These are phyloP conservation scores for Nautilus pompilius DNA, from an alignment of 1,140 invertebrate genomes.

Conservation along the genomic window DNA sequence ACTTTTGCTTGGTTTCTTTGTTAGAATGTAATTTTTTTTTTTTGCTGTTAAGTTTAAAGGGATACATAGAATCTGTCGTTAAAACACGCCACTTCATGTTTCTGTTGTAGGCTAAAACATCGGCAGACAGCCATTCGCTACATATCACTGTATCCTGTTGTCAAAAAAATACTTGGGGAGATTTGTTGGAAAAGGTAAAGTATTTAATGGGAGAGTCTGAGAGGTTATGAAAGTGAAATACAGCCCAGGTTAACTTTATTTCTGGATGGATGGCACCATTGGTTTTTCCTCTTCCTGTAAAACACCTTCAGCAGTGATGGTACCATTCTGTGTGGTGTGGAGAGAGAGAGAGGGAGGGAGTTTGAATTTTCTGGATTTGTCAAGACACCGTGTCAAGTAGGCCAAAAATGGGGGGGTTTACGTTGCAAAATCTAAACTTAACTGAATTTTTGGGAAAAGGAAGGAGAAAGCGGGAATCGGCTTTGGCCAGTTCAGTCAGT, in stretches of 20 bases:
- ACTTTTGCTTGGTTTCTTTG: too few species aligned
- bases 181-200: constrained; percentile 74
- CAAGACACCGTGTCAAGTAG: too few species aligned
- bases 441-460: too few species aligned
- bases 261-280: not conserved
- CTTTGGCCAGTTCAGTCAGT: too few species aligned
- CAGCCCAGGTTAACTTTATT: not conserved
- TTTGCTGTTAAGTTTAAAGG: too few species aligned
- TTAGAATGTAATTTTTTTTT: too few species aligned
- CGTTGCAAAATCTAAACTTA: too few species aligned
- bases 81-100: not conserved
- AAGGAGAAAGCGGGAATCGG: too few species aligned
- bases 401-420: too few species aligned
- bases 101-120: constrained; percentile 66
- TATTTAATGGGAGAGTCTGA: not conserved
- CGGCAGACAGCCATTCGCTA: constrained; percentile 75
- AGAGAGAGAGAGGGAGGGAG: too few species aligned
- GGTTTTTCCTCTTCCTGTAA: not conserved
- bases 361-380: too few species aligned
- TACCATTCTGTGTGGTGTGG: not conserved
- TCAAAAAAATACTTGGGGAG: constrained; percentile 85
- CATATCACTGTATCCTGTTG: constrained; percentile 91
- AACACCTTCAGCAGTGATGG: not conserved
- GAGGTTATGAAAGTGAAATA: not conserved
- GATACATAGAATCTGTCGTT: not conserved